Conservation (phyloP, 2,113 vertebrate genomes). For the Zosterops borbonicus region DNA sequence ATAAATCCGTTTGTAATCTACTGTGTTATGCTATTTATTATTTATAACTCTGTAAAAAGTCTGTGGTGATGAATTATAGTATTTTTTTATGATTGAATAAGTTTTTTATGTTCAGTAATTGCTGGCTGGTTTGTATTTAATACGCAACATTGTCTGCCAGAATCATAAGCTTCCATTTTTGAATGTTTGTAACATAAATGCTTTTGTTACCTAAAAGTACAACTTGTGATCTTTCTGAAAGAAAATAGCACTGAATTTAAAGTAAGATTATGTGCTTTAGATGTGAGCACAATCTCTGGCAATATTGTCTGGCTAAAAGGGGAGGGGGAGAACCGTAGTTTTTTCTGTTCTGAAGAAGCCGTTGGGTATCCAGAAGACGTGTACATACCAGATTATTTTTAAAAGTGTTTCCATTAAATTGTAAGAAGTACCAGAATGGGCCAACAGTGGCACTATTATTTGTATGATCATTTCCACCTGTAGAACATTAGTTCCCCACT, state of each 20-base stretch:
- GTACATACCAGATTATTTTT: slow-evolving; percentile 48
- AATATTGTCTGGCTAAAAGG: slow-evolving; percentile 37
- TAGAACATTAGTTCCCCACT: slow-evolving; percentile 61
- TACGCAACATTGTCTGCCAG: slow-evolving; percentile 63
- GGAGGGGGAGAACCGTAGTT: neutral
- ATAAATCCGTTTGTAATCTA: slow-evolving; percentile 70
- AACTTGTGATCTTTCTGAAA: slow-evolving; percentile 68
- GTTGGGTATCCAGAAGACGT: slow-evolving; percentile 31
- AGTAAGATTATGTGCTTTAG: slow-evolving; percentile 47
- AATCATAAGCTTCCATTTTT: slow-evolving; percentile 68
- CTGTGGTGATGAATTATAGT: slow-evolving; percentile 73
- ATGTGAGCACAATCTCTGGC: slow-evolving; percentile 49
- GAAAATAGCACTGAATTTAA: slow-evolving; percentile 71
- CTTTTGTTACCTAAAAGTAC: slow-evolving; percentile 69
- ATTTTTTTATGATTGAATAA: slow-evolving; percentile 76
- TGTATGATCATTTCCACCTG: slow-evolving; percentile 44
- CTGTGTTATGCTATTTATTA: slow-evolving; percentile 76
- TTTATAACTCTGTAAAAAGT: slow-evolving; percentile 75
- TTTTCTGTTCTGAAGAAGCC: slow-evolving; percentile 20
- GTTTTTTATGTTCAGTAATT: slow-evolving; percentile 68
- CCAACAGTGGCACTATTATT: slow-evolving; percentile 48
- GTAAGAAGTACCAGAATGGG: slow-evolving; percentile 38
- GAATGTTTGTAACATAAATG: slow-evolving; percentile 71
- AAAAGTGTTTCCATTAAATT: slow-evolving; percentile 60
- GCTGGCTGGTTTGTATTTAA: slow-evolving; percentile 72